Percentiles rank a stretch among this genome's conserved stretches.
These are phyloP conservation scores for Apodemus sylvaticus DNA, from an alignment of 2,113 vertebrate species.

Conservation along the genomic window DNA sequence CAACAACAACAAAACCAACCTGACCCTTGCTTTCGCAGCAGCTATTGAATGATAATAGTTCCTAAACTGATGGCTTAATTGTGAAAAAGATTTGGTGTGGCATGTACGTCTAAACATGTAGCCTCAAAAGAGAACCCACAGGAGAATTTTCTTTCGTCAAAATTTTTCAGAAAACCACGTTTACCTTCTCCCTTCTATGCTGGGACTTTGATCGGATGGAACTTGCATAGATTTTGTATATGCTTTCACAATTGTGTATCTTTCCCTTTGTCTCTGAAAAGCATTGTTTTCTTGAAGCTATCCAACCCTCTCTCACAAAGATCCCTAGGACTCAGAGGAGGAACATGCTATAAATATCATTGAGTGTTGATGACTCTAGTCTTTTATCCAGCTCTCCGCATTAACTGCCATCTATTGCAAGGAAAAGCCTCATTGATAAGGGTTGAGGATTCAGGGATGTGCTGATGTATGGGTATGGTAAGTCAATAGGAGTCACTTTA, in stretches of 20 bases:
- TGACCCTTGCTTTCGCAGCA: not conserved
- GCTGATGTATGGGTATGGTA: not conserved
- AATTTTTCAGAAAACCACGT: too few relatives aligned
- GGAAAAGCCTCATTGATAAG: not conserved
- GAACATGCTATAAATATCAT: not conserved
- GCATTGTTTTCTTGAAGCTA: not conserved
- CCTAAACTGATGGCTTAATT: not conserved
- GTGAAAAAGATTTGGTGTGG: too few relatives aligned
- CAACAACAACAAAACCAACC: not conserved
- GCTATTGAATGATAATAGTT: not conserved
- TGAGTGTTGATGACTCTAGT: not conserved
- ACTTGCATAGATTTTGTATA: not conserved
- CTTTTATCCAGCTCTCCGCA: not conserved
- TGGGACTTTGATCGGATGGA: not conserved
- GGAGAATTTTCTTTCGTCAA: too few relatives aligned
- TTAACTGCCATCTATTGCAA: not conserved
- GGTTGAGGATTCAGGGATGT: not conserved
- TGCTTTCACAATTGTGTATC: not conserved
- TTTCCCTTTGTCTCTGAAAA: not conserved
- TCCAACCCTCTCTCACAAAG: not conserved
- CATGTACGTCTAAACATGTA: too few relatives aligned
- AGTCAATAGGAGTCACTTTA: not conserved
- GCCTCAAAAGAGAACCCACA: too few relatives aligned
- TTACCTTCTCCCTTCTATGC: not conserved
- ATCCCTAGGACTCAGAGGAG: not conserved